Evolutionary conservation across 2,888 invertebrate species (phyloP).

Genomic region (Noctua janthe): DNA sequence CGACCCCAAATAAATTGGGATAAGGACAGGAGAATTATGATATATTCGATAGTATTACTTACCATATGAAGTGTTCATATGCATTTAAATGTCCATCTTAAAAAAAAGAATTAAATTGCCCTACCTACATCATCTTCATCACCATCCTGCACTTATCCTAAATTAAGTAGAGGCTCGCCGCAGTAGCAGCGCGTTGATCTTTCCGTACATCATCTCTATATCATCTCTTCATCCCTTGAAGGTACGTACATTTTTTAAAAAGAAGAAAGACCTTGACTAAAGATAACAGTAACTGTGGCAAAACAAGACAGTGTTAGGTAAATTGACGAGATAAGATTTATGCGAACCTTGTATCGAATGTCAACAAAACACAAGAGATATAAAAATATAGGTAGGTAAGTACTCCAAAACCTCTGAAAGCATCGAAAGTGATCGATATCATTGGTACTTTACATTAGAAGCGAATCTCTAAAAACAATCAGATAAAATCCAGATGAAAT

Average conservation of each 20-base stretch:
- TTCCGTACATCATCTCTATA: neutral
- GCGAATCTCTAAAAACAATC: neutral
- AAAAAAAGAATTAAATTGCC: neutral
- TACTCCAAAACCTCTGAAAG: neutral
- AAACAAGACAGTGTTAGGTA: constrained; percentile 17
- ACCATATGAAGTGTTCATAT: neutral
- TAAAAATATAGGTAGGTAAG: neutral
- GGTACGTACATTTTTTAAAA: neutral
- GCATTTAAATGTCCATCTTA: neutral
- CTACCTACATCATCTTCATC: neutral
- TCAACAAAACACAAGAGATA: neutral
- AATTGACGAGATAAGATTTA: constrained; percentile 34
- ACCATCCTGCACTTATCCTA: neutral
- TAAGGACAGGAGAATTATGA: too few relatives aligned
- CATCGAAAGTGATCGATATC: neutral
- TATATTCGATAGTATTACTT: neutral
- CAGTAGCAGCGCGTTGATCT: neutral
- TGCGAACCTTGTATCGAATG: constrained; percentile 44
- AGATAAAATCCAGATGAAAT: neutral
- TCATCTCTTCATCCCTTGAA: neutral
- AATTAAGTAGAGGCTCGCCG: neutral
- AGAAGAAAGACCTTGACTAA: neutral
- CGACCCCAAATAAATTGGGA: too few relatives aligned
- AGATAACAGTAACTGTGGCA: constrained; percentile 17
- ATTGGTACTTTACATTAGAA: neutral